Percentiles rank a stretch among this genome's conserved stretches.
Conservation (phyloP, 2,113 vertebrate genomes). For the Otus sunia region DNA sequence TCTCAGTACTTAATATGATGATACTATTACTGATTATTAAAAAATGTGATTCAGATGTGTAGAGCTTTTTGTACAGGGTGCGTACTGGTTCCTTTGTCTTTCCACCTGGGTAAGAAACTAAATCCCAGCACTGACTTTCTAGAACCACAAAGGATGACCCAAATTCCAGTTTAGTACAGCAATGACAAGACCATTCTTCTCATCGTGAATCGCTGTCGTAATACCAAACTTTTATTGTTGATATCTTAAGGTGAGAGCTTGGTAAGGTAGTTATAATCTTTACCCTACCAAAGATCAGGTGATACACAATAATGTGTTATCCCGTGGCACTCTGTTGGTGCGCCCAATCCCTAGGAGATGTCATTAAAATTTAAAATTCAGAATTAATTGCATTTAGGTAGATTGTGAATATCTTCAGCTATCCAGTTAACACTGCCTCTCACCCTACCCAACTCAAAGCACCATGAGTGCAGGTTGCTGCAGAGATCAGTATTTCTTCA, state of each 20-base stretch:
- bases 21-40: neutral
- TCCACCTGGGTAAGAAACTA: neutral
- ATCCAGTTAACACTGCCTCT: neutral
- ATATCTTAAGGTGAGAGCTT: neutral
- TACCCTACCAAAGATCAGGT: neutral
- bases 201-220: neutral
- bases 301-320: neutral
- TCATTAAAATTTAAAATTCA: neutral
- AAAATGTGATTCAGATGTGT: neutral
- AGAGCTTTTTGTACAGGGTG: neutral
- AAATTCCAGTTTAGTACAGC: neutral
- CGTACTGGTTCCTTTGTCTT: neutral
- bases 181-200: neutral
- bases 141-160: neutral
- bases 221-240: neutral
- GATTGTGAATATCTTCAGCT: neutral
- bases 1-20: neutral
- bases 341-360: neutral
- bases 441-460: neutral
- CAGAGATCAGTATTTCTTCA: neutral
- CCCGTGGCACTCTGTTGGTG: neutral
- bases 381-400: neutral
- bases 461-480: neutral
- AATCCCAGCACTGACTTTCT: neutral
- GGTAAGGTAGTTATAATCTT: neutral